Base-by-base conservation (phyloP, 2,113 vertebrate species). In the Vidua macroura region DNA sequence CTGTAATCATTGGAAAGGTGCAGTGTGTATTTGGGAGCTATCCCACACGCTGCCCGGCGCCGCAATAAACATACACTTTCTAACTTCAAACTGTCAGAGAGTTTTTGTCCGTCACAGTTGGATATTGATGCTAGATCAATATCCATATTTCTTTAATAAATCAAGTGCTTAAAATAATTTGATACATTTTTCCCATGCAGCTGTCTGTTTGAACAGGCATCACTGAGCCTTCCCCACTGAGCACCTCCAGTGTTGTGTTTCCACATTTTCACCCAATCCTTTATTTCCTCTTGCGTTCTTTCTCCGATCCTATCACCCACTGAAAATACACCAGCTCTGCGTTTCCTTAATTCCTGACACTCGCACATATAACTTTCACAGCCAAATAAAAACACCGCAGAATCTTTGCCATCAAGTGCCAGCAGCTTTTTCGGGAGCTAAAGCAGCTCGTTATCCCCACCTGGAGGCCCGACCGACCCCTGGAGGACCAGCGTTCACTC, bases 391-490 rank as follows among this genome's bases (percentile, higher is more conserved):
- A 35, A 15, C 62, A 39, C 1, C 0, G 75, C 46, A 73, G 55
- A 30, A 66, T 19, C 75, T 48, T 28, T 13, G 51, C 23, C n/a
- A 17, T 6, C 14, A 18, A 69, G 37, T 11, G 37, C 20, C 41
- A 10, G 7, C 0, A 48, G 43, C 6, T 67, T 77, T 58, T 46
- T 15, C 46, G 20, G 64, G 28, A 58, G 68, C 79, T 70, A 53
- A 60, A 74, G 55, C 21, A 90, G 96, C 94, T 96, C 92, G 53
- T 88, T 86, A 92, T 75, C 93, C n/a, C 96, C 94, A 81, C 25
- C 95, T 86, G 73, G 75, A 95, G 96, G 95, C 73, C 10, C 5
- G 31, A 70, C 14, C 13, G 13, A 31, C 15, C 31, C 35, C 19
- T 33, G 23, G 19, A 35, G 51, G 23, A 22, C 14, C 24, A 27